Percentiles rank a stretch among this genome's conserved stretches.
Conservation (phyloP, 2,797 vertebrate species). For the Falco berigora region DNA sequence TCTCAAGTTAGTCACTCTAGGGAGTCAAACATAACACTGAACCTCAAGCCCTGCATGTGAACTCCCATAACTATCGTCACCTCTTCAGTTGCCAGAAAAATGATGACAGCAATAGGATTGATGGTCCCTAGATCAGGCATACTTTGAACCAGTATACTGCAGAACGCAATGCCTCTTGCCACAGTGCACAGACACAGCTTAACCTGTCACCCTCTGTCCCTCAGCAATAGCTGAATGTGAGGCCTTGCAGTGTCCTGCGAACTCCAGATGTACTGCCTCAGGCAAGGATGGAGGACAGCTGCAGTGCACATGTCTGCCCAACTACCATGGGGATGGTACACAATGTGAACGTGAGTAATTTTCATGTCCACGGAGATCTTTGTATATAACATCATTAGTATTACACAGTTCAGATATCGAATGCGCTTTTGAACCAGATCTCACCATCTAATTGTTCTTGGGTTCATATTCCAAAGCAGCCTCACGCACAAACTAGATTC, state of each 20-base stretch:
- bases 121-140: too few species aligned
- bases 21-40: not conserved
- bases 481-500: not conserved
- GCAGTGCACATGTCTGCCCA: slow-evolving; percentile 80
- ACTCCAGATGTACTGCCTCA: slow-evolving; percentile 79
- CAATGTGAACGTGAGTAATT: slow-evolving; percentile 82
- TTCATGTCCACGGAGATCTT: not conserved
- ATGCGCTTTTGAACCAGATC: not conserved
- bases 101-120: fast-evolving
- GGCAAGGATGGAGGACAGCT: slow-evolving; percentile 59
- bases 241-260: slow-evolving; percentile 74
- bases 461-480: not conserved
- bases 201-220: not conserved
- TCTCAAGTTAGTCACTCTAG: not conserved
- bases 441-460: not conserved
- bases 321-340: slow-evolving; percentile 65
- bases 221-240: slow-evolving; percentile 81
- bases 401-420: not conserved
- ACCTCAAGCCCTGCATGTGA: not conserved
- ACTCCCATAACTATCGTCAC: not conserved
- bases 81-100: not conserved
- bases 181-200: not conserved
- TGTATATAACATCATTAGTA: not conserved
- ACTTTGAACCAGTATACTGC: not conserved
- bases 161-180: not conserved